Percentiles rank a stretch among this genome's conserved stretches.
Evolutionary conservation across 2,888 invertebrate species (phyloP).

Genomic region (Cotesia congregata): DNA sequence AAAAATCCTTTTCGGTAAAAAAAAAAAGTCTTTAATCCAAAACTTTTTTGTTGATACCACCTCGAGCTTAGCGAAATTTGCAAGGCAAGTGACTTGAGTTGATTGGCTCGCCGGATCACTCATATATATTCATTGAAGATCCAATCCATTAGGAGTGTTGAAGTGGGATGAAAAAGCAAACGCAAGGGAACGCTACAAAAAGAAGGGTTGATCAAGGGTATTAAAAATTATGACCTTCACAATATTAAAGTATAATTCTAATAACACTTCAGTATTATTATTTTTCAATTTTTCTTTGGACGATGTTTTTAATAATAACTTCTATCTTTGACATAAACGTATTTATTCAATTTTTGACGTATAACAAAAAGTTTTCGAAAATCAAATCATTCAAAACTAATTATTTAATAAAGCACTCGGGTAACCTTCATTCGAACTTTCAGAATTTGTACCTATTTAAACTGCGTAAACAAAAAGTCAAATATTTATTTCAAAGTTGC

Average conservation of each 20-base stretch:
- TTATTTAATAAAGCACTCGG: too few species aligned
- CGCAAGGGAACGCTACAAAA: neutral
- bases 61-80: constrained; percentile 25
- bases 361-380: too few species aligned
- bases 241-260: neutral
- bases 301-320: too few species aligned
- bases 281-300: too few species aligned
- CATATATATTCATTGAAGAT: constrained; percentile 48
- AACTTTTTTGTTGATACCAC: neutral
- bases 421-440: too few species aligned
- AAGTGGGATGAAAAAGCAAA: constrained; percentile 6
- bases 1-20: too few species aligned
- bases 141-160: constrained; percentile 45
- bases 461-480: too few species aligned
- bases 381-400: too few species aligned
- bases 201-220: neutral
- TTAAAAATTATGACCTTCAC: neutral
- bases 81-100: constrained; percentile 41
- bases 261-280: neutral
- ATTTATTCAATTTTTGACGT: too few species aligned
- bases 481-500: too few species aligned
- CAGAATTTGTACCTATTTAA: too few species aligned
- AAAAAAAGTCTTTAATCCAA: neutral
- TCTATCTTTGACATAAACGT: too few species aligned
- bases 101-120: constrained; percentile 44